Base-by-base conservation (phyloP, 2,113 vertebrate species). In the Equus quagga region DNA sequence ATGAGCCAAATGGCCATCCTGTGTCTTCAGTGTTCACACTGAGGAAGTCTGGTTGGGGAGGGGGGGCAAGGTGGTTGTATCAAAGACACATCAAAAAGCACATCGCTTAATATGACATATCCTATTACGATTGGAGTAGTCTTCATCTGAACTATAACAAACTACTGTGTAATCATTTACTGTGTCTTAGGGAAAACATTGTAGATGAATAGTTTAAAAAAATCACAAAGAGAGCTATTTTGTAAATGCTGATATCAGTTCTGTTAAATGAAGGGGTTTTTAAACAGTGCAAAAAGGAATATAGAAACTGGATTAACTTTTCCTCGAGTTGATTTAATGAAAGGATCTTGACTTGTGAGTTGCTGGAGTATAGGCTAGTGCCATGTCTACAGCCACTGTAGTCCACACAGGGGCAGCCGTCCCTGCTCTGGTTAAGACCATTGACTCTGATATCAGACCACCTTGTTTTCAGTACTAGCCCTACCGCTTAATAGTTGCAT, bases 281-380 rank as follows among this genome's bases (percentile, higher is more conserved):
- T 78, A 62, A 87, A 69, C 15, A 91, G 18, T 72, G n/a, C 5
- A 67, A 85, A 96, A 85, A 56, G 8, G 3, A 92, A 46, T 72
- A 91, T 44, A 49, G 70, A 73, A 93, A 41, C 62, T 81, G 6
- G 33, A 41, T 51, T 95, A 33, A 14, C 1, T 64, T 82, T 90
- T 92, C 15, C 54, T 72, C 82, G 10, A 79, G 36, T 70, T 86
- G 54, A 46, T 84, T 91, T 94, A 84, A 56, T 85, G 28, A 95
- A 49, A 91, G 13, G 14, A 60, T 89, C 73, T 91, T 94, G 93
- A 46, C 6, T 69, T 54, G 2, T 1, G 5, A 54, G 2, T 80
- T 70, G 73, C 8, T 21, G 23, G 72, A 31, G 4, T 33, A 19
- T 19, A n/a, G 51, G 19, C 26, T 88, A 33, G 10, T 62, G 9